Percentiles rank a stretch among this genome's conserved stretches.
These are phyloP conservation scores for Thumatha senex DNA, from an alignment of 2,888 invertebrate species.

Conservation along the genomic window DNA sequence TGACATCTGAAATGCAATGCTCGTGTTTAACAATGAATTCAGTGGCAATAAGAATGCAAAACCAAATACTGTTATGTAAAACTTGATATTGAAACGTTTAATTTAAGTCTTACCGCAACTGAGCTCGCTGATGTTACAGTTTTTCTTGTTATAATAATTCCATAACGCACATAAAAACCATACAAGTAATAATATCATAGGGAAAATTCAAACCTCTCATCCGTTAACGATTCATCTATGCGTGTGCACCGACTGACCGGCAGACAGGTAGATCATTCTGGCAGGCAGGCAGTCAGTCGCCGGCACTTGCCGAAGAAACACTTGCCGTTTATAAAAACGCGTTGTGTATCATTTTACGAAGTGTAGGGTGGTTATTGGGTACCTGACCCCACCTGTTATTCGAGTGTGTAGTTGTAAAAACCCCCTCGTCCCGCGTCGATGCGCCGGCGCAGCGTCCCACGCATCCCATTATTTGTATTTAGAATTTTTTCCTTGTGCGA, in stretches of 20 bases:
- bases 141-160: no score
- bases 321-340: conserved; percentile 37
- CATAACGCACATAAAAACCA: no score
- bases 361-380: conserved; percentile 27
- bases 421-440: conserved; percentile 29
- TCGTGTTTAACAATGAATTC: no score
- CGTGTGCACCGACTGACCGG: conserved; percentile 24
- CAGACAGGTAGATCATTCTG: conserved; percentile 35
- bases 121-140: no score
- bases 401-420: conserved; percentile 14
- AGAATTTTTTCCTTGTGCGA: conserved; percentile 57
- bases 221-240: conserved; percentile 34
- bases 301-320: conserved; percentile 50
- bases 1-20: no score
- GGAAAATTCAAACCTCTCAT: conserved; percentile 38
- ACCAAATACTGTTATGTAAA: no score
- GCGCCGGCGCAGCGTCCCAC: conserved; percentile 53
- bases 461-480: conserved; percentile 55
- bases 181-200: conserved; percentile 7
- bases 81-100: no score
- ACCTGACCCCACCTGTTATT: conserved; percentile 35
- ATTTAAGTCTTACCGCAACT: no score
- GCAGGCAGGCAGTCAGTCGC: conserved; percentile 36
- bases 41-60: no score
- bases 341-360: conserved; percentile 21